Base-by-base conservation (phyloP, 2,797 vertebrate species). In the Echiichthys vipera region DNA sequence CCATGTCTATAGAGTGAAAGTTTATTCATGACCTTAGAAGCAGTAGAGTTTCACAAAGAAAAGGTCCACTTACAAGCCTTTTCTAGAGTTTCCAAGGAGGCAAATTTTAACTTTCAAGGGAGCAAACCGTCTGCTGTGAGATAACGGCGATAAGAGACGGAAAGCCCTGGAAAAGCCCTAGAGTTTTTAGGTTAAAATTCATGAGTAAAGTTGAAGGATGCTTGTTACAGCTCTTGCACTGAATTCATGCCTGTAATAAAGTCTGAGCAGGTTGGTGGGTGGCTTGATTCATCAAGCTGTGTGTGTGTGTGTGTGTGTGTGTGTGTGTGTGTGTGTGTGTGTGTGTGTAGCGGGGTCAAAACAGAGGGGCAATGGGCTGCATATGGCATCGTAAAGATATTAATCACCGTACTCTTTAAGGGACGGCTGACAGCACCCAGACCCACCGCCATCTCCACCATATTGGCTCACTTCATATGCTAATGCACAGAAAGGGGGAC, bases 331-430 rank as follows among this genome's bases (percentile, higher is more conserved):
- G 62, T 43, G 72, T 66, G 56, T 71, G 66, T 43, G 84, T 75
- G 30, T 53, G 78, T 65, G 70, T 66, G 59, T 36, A 47, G 71
- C n/a, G 80, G 86, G 91, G 89, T 91, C 88, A 90, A 77, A 88
- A 87, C 78, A 72, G 82, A 85, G 84, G 91, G 89, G 71, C 92
- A 91, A 81, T 71, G 71, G 90, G 91, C 92, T 91, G 94, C 94
- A 95, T 58, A 94, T 95, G 93, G 96, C 96, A 97, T 98, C 90
- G 95, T 96, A 97, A 98, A 98, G 97, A 96, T 96, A 98, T 98
- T 98, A 97, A 98, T 97, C 97, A 98, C 95, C 40, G 57, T 78
- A 79, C 86, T 92, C 96, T 91, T 95, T 96, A 97, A 97, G 95
- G 93, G 89, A 40, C 64, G 78, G 92, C 89, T 97, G 97, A 98